These are phyloP conservation scores for Mimas tiliae DNA, from an alignment of 2,888 invertebrate genomes.

Conservation along the genomic window DNA sequence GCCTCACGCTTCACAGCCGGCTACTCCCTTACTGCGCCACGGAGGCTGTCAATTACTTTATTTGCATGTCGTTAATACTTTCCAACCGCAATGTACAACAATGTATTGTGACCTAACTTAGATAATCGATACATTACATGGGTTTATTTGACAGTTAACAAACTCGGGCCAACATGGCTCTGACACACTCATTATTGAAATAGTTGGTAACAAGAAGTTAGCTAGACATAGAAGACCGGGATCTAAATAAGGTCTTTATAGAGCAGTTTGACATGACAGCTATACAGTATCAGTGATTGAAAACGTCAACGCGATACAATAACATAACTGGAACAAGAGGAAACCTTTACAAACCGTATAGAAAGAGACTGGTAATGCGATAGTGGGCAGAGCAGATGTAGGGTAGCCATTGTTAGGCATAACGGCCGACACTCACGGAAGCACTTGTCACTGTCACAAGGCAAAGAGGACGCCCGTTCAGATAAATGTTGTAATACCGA, in stretches of 20 bases:
- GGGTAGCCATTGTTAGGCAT: slow-evolving; percentile 72
- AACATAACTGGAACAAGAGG: slow-evolving; percentile 65
- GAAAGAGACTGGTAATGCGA: slow-evolving; percentile 67
- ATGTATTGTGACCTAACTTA: neutral
- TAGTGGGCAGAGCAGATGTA: slow-evolving; percentile 66
- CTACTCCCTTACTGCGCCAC: no score
- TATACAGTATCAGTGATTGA: slow-evolving; percentile 52
- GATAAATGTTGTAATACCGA: slow-evolving; percentile 66
- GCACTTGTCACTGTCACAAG: slow-evolving; percentile 75
- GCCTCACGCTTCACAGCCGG: no score
- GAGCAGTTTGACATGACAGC: slow-evolving; percentile 39
- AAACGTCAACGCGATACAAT: slow-evolving; percentile 63
- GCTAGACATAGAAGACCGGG: slow-evolving; percentile 41
- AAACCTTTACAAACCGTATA: slow-evolving; percentile 76
- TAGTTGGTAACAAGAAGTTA: slow-evolving; percentile 27
- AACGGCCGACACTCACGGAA: slow-evolving; percentile 76
- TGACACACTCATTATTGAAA: slow-evolving; percentile 19
- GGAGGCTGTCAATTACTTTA: neutral
- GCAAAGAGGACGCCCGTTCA: slow-evolving; percentile 54
- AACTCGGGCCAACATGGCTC: slow-evolving; percentile 8
- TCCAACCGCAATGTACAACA: neutral
- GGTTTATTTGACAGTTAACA: slow-evolving; percentile 24
- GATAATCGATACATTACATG: neutral
- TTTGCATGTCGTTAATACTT: neutral
- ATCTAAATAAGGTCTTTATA: slow-evolving; percentile 32